Base-by-base conservation (phyloP, 2,888 invertebrate genomes). In the Oscheius sp. region DNA sequence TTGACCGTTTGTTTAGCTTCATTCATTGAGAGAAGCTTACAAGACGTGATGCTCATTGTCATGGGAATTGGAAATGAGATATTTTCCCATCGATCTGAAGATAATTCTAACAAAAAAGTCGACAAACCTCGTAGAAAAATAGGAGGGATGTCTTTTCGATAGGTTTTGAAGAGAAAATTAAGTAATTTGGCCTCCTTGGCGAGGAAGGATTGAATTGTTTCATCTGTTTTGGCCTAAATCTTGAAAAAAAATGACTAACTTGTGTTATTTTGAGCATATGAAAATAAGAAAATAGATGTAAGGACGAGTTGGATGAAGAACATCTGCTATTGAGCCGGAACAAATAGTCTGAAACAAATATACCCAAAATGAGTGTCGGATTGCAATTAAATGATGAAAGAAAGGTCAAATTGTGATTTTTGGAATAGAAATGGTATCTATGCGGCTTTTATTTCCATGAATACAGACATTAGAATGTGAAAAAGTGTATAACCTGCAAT, bases 31-130 rank as follows among this genome's bases (percentile, higher is more conserved):
- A 55, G 33, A 3, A 55, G 12, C 34, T 33, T 55, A 1, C 17
- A 33, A 17, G n/a, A 17, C 12, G 33, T 17, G 8, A 55, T 37
- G 20, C 10, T 20, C 33, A 17, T 55, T 6, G 15, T 6, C 33
- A 55, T 33, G 5, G 8, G 6, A 34, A 34, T 55, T 20, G 33
- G 55, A 4, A 17, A 15, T n/a, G 34, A 34, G 12, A 55, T 55
- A 34, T 55, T 55, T 6, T 55, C 20, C 10, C 33, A 55, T 10
- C 55, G 55, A 55, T 37, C 31, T 55, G 23, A 55, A 52, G 12
- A 6, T 5, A 3, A n/a, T 25, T 33, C 17, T 34, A 17, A 2
- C 12, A 1, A 2, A 1, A 33, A 20, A 37, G 5, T 33, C 2
- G 10, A 31, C 33, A 23, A 6, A 48, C 48, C 55, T 20, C 55